Percentiles rank a stretch among this genome's conserved stretches.
phyloP scores from a whole-genome alignment of 2,113 vertebrate genomes.

The Zosterops hypoxanthus region DNA sequence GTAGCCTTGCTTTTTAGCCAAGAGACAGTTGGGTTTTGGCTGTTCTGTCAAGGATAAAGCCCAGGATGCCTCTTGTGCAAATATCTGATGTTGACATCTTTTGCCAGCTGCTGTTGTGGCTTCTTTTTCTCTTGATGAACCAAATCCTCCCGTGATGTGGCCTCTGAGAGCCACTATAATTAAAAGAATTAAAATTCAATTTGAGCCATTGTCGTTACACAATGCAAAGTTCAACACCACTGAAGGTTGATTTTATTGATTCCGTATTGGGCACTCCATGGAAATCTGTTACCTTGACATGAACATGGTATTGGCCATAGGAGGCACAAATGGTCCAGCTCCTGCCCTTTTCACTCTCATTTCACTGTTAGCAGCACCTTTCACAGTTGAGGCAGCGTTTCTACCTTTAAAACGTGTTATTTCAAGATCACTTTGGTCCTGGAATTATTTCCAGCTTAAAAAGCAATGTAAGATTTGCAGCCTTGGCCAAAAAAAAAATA shows the following conservation, averaged over 20 bases:
- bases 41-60: not conserved
- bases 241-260: slow-evolving; percentile 60
- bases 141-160: slow-evolving; percentile 50
- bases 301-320: not conserved
- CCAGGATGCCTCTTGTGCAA: slow-evolving; percentile 28
- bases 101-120: slow-evolving; percentile 44
- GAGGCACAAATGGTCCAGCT: slow-evolving; percentile 6
- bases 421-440: not conserved
- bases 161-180: slow-evolving; percentile 29
- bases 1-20: not conserved
- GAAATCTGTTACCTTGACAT: slow-evolving; percentile 46
- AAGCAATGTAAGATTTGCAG: not conserved
- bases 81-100: slow-evolving; percentile 55
- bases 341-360: not conserved
- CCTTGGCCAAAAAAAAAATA: not conserved
- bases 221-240: slow-evolving; percentile 60
- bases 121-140: slow-evolving; percentile 35
- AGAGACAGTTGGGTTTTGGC: not conserved
- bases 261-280: slow-evolving; percentile 11
- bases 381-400: not conserved
- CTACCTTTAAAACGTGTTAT: not conserved
- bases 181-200: slow-evolving; percentile 67
- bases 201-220: slow-evolving; percentile 50
- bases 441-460: not conserved
- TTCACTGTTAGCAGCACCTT: not conserved